Evolutionary conservation across 2,888 invertebrate species (phyloP).

Genomic region (Trichogramma dendrolimi): DNA sequence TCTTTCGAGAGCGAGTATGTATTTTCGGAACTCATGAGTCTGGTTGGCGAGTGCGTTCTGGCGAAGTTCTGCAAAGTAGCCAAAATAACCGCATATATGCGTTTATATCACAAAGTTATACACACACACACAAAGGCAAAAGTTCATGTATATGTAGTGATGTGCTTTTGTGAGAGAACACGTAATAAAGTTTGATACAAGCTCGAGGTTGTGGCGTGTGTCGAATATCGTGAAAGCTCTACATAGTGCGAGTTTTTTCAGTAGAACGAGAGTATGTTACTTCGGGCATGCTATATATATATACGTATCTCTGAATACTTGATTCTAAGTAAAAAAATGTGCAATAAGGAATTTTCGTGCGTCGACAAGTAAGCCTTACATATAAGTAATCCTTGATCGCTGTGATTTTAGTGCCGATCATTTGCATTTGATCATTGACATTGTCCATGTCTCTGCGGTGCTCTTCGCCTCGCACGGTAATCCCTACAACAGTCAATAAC

Average conservation of each 20-base stretch:
- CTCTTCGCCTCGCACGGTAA: slow-evolving; percentile 44
- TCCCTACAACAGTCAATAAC: slow-evolving; percentile 51
- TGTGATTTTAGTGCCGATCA: slow-evolving; percentile 52
- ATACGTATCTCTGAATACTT: no score
- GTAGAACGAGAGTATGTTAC: no score
- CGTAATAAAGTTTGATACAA: no score
- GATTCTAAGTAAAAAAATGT: background rate
- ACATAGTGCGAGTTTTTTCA: no score
- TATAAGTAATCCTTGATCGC: slow-evolving; percentile 53
- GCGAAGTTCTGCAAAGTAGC: slow-evolving; percentile 48
- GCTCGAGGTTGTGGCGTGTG: no score
- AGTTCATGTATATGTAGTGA: no score
- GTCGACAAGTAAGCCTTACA: slow-evolving; percentile 40
- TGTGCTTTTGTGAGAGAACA: no score
- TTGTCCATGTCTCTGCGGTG: slow-evolving; percentile 51
- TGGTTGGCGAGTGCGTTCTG: slow-evolving; percentile 50
- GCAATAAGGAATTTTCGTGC: background rate
- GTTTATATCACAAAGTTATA: no score
- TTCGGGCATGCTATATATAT: no score
- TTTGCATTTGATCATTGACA: slow-evolving; percentile 44
- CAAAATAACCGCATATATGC: background rate
- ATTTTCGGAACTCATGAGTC: slow-evolving; percentile 52
- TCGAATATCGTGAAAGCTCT: no score
- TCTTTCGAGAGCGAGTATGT: slow-evolving; percentile 50
- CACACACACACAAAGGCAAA: no score